Conservation (phyloP, 2,888 invertebrate species). For the Sturmia bella region DNA sequence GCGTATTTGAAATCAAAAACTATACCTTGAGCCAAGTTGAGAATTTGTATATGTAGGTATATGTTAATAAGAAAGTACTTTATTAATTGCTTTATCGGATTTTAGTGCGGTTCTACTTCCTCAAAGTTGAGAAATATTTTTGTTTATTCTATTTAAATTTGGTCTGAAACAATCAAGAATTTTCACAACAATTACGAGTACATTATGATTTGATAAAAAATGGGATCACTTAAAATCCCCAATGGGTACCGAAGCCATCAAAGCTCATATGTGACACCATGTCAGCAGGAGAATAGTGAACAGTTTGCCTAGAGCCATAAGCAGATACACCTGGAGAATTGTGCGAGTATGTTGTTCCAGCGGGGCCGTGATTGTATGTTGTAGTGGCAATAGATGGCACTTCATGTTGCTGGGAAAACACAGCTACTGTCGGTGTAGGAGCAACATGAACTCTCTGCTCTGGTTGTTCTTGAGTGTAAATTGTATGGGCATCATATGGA, state of each 20-base stretch:
- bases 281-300: conserved; percentile 83
- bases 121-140: too few species aligned
- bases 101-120: too few species aligned
- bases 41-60: too few species aligned
- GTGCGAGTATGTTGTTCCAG: conserved; percentile 78
- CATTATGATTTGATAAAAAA: too few species aligned
- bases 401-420: conserved; percentile 74
- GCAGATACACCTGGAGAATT: conserved; percentile 78
- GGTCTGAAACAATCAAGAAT: too few species aligned
- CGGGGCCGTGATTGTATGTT: conserved; percentile 73
- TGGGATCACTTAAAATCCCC: conserved; percentile 84
- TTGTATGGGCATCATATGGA: conserved; percentile 75
- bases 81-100: too few species aligned
- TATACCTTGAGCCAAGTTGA: too few species aligned
- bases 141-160: too few species aligned
- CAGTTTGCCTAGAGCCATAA: conserved; percentile 79
- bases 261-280: conserved; percentile 86
- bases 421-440: conserved; percentile 72
- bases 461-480: conserved; percentile 69
- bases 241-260: conserved; percentile 85
- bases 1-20: too few species aligned
- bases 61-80: too few species aligned
- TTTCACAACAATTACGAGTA: background rate
- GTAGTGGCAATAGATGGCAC: conserved; percentile 67
- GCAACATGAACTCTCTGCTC: conserved; percentile 60